These are phyloP conservation scores for Trichoplax adhaerens DNA, from an alignment of 37 sponge, comb jelly and placozoan genomes.

Conservation along the genomic window DNA sequence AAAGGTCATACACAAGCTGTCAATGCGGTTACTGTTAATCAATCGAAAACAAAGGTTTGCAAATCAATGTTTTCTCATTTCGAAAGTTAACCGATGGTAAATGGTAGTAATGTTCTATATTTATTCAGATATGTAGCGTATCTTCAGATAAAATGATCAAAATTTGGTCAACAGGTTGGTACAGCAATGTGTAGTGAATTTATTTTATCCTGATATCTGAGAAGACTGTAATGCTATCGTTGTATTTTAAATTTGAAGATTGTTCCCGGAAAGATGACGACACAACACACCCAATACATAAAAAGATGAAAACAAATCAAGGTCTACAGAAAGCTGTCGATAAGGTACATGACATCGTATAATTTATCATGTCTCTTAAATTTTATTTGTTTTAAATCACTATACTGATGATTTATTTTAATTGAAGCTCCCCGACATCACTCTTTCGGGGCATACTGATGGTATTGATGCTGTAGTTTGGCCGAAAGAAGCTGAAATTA, in stretches of 20 bases:
- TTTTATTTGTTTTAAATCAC: slow-evolving; percentile 5
- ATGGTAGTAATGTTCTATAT: not conserved
- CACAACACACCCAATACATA: too few relatives aligned
- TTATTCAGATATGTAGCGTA: slow-evolving; percentile 37
- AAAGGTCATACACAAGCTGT: slow-evolving; percentile 67
- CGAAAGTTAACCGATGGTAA: too few relatives aligned
- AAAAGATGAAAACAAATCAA: too few relatives aligned
- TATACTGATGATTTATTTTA: not conserved
- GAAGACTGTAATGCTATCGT: too few relatives aligned
- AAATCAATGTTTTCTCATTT: not conserved
- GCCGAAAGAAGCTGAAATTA: slow-evolving; percentile 6
- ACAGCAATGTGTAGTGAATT: not conserved
- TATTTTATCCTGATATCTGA: not conserved
- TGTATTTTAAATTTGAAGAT: too few relatives aligned
- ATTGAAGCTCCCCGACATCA: slow-evolving; percentile 39
- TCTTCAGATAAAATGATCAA: slow-evolving; percentile 58
- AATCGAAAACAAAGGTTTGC: not conserved
- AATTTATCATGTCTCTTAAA: too few relatives aligned
- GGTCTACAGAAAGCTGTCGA: too few relatives aligned
- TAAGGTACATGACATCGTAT: too few relatives aligned
- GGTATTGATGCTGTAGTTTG: slow-evolving; percentile 41
- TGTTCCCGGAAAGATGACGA: too few relatives aligned
- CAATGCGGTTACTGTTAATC: slow-evolving; percentile 22
- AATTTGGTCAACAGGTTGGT: slow-evolving; percentile 34
- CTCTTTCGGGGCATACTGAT: slow-evolving; percentile 57